Evolutionary conservation across 2,113 vertebrate species (phyloP).

Genomic region (Nibea albiflora): DNA sequence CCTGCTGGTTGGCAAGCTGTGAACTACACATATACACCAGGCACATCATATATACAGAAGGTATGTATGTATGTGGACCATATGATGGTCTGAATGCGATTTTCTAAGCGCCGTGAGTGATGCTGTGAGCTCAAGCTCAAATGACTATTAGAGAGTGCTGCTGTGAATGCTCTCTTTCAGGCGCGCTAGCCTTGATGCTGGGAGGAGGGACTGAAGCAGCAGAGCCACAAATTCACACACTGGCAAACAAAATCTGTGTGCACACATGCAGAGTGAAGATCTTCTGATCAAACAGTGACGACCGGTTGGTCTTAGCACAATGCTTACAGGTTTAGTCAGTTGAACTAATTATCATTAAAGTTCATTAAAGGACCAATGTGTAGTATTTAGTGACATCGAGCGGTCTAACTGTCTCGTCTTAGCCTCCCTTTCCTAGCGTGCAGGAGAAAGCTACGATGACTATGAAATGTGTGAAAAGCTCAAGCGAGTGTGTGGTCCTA

Average conservation of each 20-base stretch:
- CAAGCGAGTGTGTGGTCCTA: too few species aligned
- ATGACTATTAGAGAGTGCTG: not conserved
- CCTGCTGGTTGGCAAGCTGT: slow-evolving; percentile 55
- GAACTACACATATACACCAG: not conserved
- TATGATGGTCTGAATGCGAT: not conserved
- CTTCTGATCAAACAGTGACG: not conserved
- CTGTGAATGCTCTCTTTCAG: not conserved
- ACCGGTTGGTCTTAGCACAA: not conserved
- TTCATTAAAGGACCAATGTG: too few species aligned
- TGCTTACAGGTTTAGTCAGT: not conserved
- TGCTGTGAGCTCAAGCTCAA: not conserved
- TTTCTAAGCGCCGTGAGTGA: not conserved
- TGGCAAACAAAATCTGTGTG: not conserved
- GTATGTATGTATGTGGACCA: not conserved
- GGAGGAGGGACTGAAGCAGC: not conserved
- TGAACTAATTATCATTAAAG: too few species aligned
- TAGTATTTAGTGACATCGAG: too few species aligned
- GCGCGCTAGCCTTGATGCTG: not conserved
- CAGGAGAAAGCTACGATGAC: too few species aligned
- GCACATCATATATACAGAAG: not conserved
- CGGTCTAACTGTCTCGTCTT: too few species aligned
- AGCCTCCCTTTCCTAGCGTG: too few species aligned
- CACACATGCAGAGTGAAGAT: not conserved
- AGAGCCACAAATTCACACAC: not conserved
- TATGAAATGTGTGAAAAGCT: too few species aligned